Percentiles rank a stretch among this genome's conserved stretches.
These are phyloP conservation scores for Propithecus perrieri DNA, from an alignment of 2,797 vertebrate species.

Conservation along the genomic window DNA sequence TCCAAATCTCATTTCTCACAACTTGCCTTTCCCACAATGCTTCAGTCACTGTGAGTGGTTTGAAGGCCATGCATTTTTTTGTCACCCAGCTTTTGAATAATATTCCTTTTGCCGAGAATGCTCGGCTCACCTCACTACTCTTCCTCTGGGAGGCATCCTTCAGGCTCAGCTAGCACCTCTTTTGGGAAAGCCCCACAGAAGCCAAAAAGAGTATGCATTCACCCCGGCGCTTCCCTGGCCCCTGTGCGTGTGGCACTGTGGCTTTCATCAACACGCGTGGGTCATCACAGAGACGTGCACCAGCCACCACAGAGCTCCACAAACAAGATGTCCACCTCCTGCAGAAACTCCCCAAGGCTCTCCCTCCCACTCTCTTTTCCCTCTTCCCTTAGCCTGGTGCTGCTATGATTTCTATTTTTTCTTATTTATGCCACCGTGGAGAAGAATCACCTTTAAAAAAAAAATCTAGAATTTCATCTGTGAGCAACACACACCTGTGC, in stretches of 20 bases:
- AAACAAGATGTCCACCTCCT: rapidly evolving
- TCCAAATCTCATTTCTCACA: neutral
- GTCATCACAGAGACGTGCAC: neutral
- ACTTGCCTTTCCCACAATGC: neutral
- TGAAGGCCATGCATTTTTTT: neutral
- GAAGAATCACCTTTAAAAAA: neutral
- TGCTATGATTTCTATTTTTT: neutral
- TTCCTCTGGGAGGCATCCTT: neutral
- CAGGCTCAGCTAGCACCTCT: no score
- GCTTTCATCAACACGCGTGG: neutral
- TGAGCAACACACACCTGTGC: neutral
- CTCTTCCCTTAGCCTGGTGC: neutral
- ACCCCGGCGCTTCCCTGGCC: rapidly evolving
- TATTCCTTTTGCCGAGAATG: neutral
- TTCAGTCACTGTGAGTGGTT: neutral
- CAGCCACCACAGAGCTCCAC: neutral
- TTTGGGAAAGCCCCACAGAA: neutral
- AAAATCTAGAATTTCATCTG: neutral
- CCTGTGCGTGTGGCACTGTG: no score
- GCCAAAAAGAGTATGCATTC: no score
- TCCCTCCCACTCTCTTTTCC: neutral
- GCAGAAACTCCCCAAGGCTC: neutral
- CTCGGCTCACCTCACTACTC: neutral
- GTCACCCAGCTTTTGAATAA: neutral
- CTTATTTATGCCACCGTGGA: neutral